Base-by-base conservation (phyloP, 2,113 vertebrate species). In the Xiphophorus hellerii region DNA sequence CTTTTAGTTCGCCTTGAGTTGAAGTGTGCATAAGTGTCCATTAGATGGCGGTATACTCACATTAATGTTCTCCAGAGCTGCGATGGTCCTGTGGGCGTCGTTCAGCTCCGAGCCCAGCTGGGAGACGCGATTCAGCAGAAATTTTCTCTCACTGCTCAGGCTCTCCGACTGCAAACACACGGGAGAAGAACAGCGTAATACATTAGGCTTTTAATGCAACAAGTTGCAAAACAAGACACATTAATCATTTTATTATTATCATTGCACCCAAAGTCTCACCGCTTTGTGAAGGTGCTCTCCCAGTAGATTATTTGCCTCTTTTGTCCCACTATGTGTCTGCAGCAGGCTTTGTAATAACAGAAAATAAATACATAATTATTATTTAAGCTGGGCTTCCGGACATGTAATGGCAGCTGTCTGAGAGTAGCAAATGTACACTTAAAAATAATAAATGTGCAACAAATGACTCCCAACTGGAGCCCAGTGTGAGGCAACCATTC, bases 1-100 rank as follows among this genome's bases (percentile, higher is more conserved):
- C 51, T 3, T 58, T 37, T 20, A 20, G 14, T 42, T 66, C 13
- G 5, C 27, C 74, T n/a, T 65, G 5, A 73, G 63, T 51, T 1
- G 5, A 29, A 67, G 58, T 85, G 51, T 79, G 62, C 25, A 17
- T 27, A 0, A 0, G n/a, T 73, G 69, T 78, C 90, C 90, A 89
- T 68, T 73, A 90, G 91, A 80, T 79, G 91, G 70, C 78, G 54
- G 74, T 81, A 29, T 83, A 69, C 94, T 95, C 86, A 96, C 95
- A 69, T 95, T 95, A 20, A 95, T 92, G 82, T 90, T 94, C 80
- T 95, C 93, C 86, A 95, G 76, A 2, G 90, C 87, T 28, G 83
- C 81, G 6, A 95, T 93, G 74, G 93, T 94, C 62, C 86, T 94
- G 85, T 94, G 92, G 29, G 94, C 92, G 1, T 86, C 79, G 29